Base-by-base conservation (phyloP, 2,888 invertebrate species). In the Cybosia mesomella region DNA sequence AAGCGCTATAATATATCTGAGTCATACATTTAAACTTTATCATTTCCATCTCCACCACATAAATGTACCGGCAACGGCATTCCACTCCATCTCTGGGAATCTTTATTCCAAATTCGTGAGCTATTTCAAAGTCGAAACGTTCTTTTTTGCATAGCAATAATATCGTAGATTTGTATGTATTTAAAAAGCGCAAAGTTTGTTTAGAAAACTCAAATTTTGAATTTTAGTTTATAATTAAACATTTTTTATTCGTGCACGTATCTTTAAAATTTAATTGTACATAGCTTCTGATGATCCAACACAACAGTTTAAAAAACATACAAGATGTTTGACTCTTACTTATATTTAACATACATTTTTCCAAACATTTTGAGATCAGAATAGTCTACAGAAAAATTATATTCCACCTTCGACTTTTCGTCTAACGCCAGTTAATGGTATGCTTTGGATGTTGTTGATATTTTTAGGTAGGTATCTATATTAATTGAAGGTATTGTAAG, bases 81-180 rank as follows among this genome's bases (percentile, higher is more conserved):
- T 82, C 85, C 83, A 78, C 73, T 74, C 84, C 85, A 80, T 87
- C 67, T 80, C 71, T 68, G 82, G 81, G 61, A 71, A 64, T 81
- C 80, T 84, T 87, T 83, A 85, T 87, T 82, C 81, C 80, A 81
- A 84, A 86, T 84, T 87, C 87, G 86, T 86, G 85, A 81, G 76
- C 77, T 82, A 82, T 82, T 85, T 81, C 78, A 81, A 80, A 78
- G 74, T 74, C 75, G 74, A 71, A 70, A 68, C 68, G 71, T 71
- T 76, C n/a, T 78, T 79, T 75, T 76, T 76, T 69, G 68, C 72
- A 57, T 22, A 64, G 60, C 63, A 66, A 69, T 72, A 73, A n/a
- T 64, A 49, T 61, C 54, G 66, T 68, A 55, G 68, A 73, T 65
- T 53, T 72, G 43, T 70, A 73, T 72, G 70, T 66, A 72, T 58